Evolutionary conservation across 2,888 invertebrate genomes (phyloP).

Genomic region (Tromatobia lineatoria): DNA sequence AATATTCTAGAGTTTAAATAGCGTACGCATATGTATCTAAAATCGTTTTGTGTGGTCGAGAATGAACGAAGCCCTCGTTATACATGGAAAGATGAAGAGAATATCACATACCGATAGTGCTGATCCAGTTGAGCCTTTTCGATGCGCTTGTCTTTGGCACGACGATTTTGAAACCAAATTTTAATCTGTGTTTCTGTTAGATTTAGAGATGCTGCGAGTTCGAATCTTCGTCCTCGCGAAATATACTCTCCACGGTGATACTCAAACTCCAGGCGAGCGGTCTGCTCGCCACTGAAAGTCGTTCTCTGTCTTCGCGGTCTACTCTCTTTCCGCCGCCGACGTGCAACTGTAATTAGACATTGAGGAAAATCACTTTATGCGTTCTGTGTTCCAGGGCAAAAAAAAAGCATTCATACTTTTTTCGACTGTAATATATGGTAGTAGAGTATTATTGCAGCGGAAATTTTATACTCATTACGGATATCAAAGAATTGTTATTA

Average conservation of each 20-base stretch:
- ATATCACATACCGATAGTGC: conserved; percentile 91
- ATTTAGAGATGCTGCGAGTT: conserved; percentile 90
- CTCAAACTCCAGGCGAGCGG: conserved; percentile 95
- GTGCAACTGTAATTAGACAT: conserved; percentile 88
- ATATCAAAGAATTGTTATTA: no score
- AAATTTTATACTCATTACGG: no score
- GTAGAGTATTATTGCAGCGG: no score
- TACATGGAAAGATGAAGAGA: background rate
- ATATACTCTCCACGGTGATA: conserved; percentile 97
- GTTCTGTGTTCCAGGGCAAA: background rate
- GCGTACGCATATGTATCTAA: background rate
- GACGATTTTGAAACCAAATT: conserved; percentile 97
- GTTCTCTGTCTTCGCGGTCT: conserved; percentile 96
- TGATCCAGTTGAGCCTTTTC: conserved; percentile 98
- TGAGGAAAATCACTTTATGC: background rate
- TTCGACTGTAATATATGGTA: no score
- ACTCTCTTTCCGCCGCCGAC: conserved; percentile 93
- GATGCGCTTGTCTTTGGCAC: conserved; percentile 98
- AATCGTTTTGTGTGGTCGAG: background rate
- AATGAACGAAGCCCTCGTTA: background rate
- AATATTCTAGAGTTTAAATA: conserved; percentile 15
- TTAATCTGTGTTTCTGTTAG: conserved; percentile 94
- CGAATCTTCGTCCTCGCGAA: conserved; percentile 93
- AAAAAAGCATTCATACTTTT: no score
- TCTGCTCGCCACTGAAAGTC: conserved; percentile 97